phyloP scores from a whole-genome alignment of 2,888 invertebrate species.

The Macropis europaea region DNA sequence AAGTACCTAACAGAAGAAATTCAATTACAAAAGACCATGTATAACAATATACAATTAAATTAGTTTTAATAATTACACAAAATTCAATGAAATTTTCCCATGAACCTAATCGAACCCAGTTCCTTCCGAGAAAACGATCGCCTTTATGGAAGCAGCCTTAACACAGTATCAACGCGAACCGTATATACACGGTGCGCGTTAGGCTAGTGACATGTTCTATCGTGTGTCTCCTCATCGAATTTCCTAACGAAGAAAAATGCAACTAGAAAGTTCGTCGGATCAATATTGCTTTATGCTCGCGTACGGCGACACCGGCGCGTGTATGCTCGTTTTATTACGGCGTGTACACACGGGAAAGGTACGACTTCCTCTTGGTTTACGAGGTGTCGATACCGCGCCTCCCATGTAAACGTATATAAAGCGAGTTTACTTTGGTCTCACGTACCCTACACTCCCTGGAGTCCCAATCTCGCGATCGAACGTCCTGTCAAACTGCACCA shows the following conservation, averaged over 20 bases:
- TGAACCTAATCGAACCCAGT: not conserved
- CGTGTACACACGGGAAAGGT: slow-evolving; percentile 47
- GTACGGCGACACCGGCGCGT: slow-evolving; percentile 40
- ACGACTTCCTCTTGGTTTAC: slow-evolving; percentile 65
- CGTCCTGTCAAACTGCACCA: slow-evolving; percentile 6
- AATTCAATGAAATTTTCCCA: not conserved
- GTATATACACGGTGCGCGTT: not conserved
- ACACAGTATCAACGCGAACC: slow-evolving; percentile 4
- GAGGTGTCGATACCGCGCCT: slow-evolving; percentile 65
- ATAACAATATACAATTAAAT: too few relatives aligned
- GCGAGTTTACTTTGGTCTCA: slow-evolving; percentile 52
- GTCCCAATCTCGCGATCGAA: slow-evolving; percentile 36
- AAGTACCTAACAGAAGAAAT: too few relatives aligned
- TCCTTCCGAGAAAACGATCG: not conserved
- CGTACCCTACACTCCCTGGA: slow-evolving; percentile 1
- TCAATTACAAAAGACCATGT: too few relatives aligned
- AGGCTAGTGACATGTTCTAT: too few relatives aligned
- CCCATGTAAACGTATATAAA: slow-evolving; percentile 59
- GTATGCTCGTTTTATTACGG: slow-evolving; percentile 61
- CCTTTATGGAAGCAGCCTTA: not conserved
- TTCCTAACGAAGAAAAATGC: slow-evolving; percentile 38
- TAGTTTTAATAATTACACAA: too few relatives aligned
- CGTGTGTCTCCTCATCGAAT: slow-evolving; percentile 14
- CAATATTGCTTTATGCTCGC: slow-evolving; percentile 52
- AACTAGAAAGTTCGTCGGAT: slow-evolving; percentile 33